Evolutionary conservation across 2,888 invertebrate species (phyloP).

Genomic region (Heliconius sara): DNA sequence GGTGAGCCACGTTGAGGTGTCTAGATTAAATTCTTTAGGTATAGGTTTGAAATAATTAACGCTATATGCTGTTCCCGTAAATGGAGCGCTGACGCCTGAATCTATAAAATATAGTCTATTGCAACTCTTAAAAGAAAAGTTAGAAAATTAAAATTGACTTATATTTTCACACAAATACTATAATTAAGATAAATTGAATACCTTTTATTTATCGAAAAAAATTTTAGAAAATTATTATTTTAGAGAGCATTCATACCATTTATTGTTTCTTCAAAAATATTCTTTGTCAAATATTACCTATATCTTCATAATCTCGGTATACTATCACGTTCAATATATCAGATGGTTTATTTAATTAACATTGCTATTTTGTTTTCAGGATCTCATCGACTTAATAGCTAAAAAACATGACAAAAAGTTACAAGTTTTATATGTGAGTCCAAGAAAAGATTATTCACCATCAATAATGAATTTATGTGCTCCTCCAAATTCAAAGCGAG

Average conservation of each 20-base stretch:
- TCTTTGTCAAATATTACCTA: not conserved
- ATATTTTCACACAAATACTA: not conserved
- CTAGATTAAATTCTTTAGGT: no score
- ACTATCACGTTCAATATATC: not conserved
- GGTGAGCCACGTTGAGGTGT: no score
- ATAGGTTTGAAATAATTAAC: no score
- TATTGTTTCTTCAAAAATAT: not conserved
- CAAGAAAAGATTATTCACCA: slow-evolving; percentile 50
- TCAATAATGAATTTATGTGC: slow-evolving; percentile 53
- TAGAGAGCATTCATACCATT: not conserved
- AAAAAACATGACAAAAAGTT: slow-evolving; percentile 59
- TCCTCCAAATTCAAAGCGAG: slow-evolving; percentile 22
- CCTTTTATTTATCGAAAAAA: not conserved
- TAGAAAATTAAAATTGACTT: no score
- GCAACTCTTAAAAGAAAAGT: not conserved
- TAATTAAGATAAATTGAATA: not conserved
- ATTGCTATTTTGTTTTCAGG: slow-evolving; percentile 55
- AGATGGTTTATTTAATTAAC: not conserved
- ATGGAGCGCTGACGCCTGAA: no score
- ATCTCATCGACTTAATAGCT: slow-evolving; percentile 62
- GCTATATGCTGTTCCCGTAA: no score
- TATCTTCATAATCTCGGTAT: not conserved
- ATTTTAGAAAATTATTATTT: not conserved
- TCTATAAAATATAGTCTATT: not conserved
- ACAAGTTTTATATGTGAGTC: slow-evolving; percentile 57